Conservation (phyloP, 2,888 invertebrate species). For the Petrolisthes cinctipes region DNA sequence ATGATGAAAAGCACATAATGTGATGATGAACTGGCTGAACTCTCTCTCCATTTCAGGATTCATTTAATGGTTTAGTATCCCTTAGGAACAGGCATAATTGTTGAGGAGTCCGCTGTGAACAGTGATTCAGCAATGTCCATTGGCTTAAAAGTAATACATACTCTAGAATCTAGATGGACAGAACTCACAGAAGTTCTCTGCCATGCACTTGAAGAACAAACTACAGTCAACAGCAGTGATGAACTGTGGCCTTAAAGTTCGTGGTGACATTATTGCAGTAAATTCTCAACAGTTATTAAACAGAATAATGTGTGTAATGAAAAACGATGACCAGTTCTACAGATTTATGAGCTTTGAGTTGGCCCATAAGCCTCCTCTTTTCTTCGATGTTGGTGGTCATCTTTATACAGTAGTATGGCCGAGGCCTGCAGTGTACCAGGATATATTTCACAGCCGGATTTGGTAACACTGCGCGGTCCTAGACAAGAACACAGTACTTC, state of each 20-base stretch:
- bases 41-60: conserved; percentile 19
- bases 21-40: background rate
- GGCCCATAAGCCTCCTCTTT: background rate
- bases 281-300: conserved; percentile 15
- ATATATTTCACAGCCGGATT: conserved; percentile 16
- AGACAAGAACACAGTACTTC: too few relatives aligned
- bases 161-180: too few relatives aligned
- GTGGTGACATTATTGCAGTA: conserved; percentile 26
- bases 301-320: conserved; percentile 20
- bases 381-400: background rate
- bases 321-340: conserved; percentile 15
- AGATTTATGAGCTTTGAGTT: conserved; percentile 20
- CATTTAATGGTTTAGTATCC: conserved; percentile 16
- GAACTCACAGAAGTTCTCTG: too few relatives aligned
- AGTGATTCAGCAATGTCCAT: conserved; percentile 9
- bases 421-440: conserved; percentile 25
- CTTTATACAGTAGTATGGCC: conserved; percentile 27
- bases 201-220: conserved; percentile 27
- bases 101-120: conserved; percentile 9
- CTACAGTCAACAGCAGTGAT: conserved; percentile 21
- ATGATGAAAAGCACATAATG: conserved; percentile 4
- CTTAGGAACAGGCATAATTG: conserved; percentile 9
- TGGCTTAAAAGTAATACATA: conserved; percentile 18
- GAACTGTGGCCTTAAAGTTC: background rate
- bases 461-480: too few relatives aligned